Conservation (phyloP, 2,797 vertebrate species). For the Oceanodroma leucorhoa region DNA sequence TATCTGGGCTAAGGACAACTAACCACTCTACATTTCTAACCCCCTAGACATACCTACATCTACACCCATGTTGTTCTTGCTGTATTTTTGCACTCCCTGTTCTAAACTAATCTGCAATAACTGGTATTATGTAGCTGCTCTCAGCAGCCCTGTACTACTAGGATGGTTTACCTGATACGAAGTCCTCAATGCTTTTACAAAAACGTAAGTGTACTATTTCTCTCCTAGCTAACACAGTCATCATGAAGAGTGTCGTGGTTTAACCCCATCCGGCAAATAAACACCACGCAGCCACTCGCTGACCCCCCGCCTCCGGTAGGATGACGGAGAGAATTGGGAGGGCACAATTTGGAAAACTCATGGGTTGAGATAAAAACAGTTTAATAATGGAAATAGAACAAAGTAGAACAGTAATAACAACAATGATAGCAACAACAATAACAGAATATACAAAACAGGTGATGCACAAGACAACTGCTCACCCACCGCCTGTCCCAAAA, state of each 20-base stretch:
- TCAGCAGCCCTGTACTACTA: neutral
- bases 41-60: neutral
- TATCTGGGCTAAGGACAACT: neutral
- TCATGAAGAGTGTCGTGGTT: neutral
- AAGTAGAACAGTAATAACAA: too few species aligned
- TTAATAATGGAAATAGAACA: too few species aligned
- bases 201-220: neutral
- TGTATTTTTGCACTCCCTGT: neutral
- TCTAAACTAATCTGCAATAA: neutral
- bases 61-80: fast-evolving
- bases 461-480: too few species aligned
- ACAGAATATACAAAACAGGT: too few species aligned
- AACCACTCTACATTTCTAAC: neutral
- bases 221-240: neutral
- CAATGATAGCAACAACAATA: too few species aligned
- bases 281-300: too few species aligned
- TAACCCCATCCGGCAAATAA: too few species aligned
- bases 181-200: neutral
- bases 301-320: too few species aligned
- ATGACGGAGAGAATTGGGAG: too few species aligned
- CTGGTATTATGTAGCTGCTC: neutral
- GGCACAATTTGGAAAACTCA: too few species aligned
- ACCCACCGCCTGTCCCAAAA: too few species aligned
- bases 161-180: neutral
- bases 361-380: too few species aligned